Conservation (phyloP, 2,797 vertebrate species). For the Sebastes diploproa region DNA sequence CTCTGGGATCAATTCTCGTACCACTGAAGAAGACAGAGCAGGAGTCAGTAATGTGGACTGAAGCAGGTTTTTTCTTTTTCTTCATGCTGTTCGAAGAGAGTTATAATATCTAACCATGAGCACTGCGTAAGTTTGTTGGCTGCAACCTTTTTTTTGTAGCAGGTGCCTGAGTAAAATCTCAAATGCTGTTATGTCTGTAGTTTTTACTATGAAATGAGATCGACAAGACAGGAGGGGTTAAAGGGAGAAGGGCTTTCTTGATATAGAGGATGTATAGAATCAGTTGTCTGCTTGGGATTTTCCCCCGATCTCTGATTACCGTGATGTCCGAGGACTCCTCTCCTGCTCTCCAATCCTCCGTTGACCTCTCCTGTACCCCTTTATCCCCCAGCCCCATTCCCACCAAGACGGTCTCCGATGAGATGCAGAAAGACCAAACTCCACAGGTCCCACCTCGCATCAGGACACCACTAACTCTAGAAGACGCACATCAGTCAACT, state of each 20-base stretch:
- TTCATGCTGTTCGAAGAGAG: background rate
- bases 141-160: background rate
- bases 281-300: conserved; percentile 24
- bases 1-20: background rate
- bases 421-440: conserved; percentile 46
- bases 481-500: conserved; percentile 20
- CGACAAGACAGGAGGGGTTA: background rate
- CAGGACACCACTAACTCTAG: conserved; percentile 33
- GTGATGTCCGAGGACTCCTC: conserved; percentile 20
- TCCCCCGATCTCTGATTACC: background rate
- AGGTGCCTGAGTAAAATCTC: background rate
- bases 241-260: background rate
- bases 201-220: conserved; percentile 10
- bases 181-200: background rate
- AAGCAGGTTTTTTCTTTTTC: background rate
- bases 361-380: conserved; percentile 36
- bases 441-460: conserved; percentile 67
- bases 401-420: conserved; percentile 40
- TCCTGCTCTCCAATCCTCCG: conserved; percentile 14
- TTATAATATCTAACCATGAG: background rate
- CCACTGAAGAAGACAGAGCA: background rate
- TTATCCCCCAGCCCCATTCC: conserved; percentile 36
- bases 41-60: background rate
- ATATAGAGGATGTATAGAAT: conserved; percentile 46
- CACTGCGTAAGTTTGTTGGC: background rate